Evolutionary conservation across 2,113 vertebrate genomes (phyloP).

Genomic region (Cyanistes caeruleus): DNA sequence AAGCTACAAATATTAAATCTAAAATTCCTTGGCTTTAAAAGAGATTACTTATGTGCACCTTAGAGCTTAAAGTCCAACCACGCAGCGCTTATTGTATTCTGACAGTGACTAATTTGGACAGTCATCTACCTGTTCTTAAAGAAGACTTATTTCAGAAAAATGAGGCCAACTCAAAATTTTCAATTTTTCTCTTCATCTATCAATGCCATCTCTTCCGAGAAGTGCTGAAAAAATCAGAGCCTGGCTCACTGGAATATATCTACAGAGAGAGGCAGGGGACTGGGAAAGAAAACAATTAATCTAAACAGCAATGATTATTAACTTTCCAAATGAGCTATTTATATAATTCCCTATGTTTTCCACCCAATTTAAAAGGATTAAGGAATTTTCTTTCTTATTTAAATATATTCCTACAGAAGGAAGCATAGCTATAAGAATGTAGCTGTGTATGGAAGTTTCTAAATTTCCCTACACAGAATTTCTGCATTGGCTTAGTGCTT

Average conservation of each 20-base stretch:
- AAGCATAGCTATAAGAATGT: background rate
- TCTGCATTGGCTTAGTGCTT: background rate
- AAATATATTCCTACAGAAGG: background rate
- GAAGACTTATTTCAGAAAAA: slow-evolving; percentile 9
- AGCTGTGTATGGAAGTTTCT: background rate
- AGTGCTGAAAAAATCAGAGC: slow-evolving; percentile 21
- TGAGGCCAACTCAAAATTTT: slow-evolving; percentile 15
- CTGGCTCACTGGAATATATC: background rate
- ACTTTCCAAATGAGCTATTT: background rate
- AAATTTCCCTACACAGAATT: background rate
- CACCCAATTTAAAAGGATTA: background rate
- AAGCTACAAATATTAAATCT: background rate
- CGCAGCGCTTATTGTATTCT: background rate
- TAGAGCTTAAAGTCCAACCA: background rate
- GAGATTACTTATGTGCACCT: background rate
- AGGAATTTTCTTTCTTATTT: background rate
- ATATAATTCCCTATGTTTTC: background rate
- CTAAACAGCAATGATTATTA: background rate
- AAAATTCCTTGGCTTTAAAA: background rate
- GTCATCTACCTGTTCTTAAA: slow-evolving; percentile 18
- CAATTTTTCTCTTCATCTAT: slow-evolving; percentile 59
- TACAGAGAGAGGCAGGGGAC: background rate
- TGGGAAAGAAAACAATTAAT: background rate
- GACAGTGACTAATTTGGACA: slow-evolving; percentile 51
- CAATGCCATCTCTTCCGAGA: slow-evolving; percentile 35